phyloP scores from a whole-genome alignment of 2,888 invertebrate species.

The Morpho helenor region DNA sequence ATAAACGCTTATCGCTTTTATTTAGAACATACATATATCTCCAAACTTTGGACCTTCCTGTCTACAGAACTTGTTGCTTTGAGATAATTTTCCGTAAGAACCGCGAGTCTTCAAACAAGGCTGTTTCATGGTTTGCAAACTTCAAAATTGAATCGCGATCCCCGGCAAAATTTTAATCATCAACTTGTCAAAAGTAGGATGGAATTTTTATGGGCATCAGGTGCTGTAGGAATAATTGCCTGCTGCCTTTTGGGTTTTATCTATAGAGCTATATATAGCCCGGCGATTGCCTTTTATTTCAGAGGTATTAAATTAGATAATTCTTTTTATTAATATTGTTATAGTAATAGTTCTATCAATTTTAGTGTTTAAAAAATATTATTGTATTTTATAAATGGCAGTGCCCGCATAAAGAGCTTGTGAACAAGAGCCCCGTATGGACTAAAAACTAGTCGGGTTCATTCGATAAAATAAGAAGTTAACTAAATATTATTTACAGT shows the following conservation, averaged over 20 bases:
- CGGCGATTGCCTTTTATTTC: neutral
- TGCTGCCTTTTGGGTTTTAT: too few relatives aligned
- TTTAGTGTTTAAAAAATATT: too few relatives aligned
- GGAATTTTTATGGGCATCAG: conserved; percentile 2
- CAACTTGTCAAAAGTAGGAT: conserved; percentile 3
- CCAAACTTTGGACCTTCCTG: conserved; percentile 18
- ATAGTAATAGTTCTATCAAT: neutral
- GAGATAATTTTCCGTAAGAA: conserved; percentile 18
- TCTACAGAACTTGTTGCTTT: conserved; percentile 25
- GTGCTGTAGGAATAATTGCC: neutral
- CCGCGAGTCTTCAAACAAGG: conserved; percentile 23
- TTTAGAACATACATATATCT: neutral
- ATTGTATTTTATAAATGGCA: too few relatives aligned
- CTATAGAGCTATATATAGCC: too few relatives aligned
- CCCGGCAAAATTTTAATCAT: conserved; percentile 21
- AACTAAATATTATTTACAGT: too few relatives aligned
- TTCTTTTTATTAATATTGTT: neutral
- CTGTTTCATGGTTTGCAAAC: conserved; percentile 29
- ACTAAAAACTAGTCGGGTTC: too few relatives aligned
- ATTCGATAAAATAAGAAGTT: too few relatives aligned
- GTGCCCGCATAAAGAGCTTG: too few relatives aligned
- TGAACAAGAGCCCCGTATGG: too few relatives aligned
- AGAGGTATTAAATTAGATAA: neutral
- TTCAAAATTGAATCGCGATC: conserved; percentile 30
- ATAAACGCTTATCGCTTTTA: neutral